Evolutionary conservation across 2,113 vertebrate genomes (phyloP).

Genomic region (Psilopsiagon aymara): DNA sequence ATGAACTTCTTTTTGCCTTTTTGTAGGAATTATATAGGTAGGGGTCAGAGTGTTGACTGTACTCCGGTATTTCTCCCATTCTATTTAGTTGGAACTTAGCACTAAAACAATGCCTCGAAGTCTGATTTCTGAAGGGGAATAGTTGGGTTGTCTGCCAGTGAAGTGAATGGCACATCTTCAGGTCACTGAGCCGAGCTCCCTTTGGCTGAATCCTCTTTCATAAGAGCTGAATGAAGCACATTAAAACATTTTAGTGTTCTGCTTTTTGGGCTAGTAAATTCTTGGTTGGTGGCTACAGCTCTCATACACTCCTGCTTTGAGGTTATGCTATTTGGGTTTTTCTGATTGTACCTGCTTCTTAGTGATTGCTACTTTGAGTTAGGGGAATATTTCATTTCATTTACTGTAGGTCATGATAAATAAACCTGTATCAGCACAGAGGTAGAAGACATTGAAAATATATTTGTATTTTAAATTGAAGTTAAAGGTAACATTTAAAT

Average conservation of each 20-base stretch:
- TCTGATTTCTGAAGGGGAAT: neutral
- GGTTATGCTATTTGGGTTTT: neutral
- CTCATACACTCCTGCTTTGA: neutral
- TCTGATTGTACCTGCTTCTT: neutral
- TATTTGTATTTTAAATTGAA: conserved; percentile 67
- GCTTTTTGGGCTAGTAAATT: neutral
- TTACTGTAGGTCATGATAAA: conserved; percentile 34
- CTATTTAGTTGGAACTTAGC: neutral
- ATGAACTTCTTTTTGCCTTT: neutral
- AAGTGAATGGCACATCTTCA: neutral
- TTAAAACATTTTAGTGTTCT: neutral
- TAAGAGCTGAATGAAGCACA: neutral
- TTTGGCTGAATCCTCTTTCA: neutral
- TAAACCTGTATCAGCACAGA: conserved; percentile 25
- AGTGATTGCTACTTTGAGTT: conserved; percentile 15
- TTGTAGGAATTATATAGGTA: neutral
- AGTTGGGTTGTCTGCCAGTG: neutral
- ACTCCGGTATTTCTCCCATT: neutral
- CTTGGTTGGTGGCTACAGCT: neutral
- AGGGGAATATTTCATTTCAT: conserved; percentile 43
- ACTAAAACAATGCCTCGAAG: neutral
- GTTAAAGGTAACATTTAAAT: conserved; percentile 75
- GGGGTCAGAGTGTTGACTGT: neutral
- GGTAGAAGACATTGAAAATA: conserved; percentile 48
- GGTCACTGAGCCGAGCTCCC: neutral